A percentile compares a stretch with the other conserved stretches of the same genome.
phyloP scores from a whole-genome alignment of 1,140 invertebrate species.

The Drosophila tsacasi region DNA sequence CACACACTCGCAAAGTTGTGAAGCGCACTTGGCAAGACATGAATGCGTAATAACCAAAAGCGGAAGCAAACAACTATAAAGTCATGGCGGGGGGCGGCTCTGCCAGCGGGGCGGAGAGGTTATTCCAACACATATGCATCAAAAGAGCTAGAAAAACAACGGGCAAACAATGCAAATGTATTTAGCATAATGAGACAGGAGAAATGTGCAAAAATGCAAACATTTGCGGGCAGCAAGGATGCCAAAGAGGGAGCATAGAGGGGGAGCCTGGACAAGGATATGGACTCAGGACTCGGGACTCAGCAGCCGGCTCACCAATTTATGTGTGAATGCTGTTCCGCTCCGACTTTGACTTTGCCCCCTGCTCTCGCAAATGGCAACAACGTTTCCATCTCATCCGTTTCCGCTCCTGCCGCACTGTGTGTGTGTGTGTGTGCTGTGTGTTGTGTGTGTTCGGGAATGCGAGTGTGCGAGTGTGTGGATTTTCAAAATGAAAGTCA shows the following conservation, averaged over 20 bases:
- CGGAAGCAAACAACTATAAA: slow-evolving; percentile 81
- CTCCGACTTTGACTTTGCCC: slow-evolving; percentile 43
- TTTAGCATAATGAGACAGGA: slow-evolving; percentile 84
- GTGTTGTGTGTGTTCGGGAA: slow-evolving; percentile 5
- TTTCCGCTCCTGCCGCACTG: slow-evolving; percentile 41
- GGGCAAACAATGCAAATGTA: slow-evolving; percentile 82
- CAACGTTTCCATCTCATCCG: slow-evolving; percentile 58
- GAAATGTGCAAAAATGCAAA: slow-evolving; percentile 83
- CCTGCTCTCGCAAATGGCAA: slow-evolving; percentile 60
- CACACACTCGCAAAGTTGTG: slow-evolving; percentile 63
- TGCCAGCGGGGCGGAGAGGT: slow-evolving; percentile 31
- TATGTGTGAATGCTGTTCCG: slow-evolving; percentile 69
- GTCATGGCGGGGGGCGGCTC: slow-evolving; percentile 56
- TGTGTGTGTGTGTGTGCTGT: slow-evolving; percentile 6
- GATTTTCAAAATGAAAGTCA: slow-evolving; percentile 80
- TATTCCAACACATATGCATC: slow-evolving; percentile 74
- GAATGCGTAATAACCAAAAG: slow-evolving; percentile 83
- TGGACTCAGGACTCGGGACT: slow-evolving; percentile 50
- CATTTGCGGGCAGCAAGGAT: slow-evolving; percentile 66
- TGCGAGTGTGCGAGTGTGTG: slow-evolving; percentile 54
- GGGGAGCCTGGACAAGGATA: slow-evolving; percentile 39
- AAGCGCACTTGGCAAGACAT: slow-evolving; percentile 82
- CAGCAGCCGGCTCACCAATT: slow-evolving; percentile 66
- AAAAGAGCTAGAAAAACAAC: slow-evolving; percentile 84
- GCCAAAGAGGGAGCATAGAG: slow-evolving; percentile 1